A percentile compares a stretch with the other conserved stretches of the same genome.
Conservation (phyloP, 2,888 invertebrate species). For the Lacanobia wlatinum region DNA sequence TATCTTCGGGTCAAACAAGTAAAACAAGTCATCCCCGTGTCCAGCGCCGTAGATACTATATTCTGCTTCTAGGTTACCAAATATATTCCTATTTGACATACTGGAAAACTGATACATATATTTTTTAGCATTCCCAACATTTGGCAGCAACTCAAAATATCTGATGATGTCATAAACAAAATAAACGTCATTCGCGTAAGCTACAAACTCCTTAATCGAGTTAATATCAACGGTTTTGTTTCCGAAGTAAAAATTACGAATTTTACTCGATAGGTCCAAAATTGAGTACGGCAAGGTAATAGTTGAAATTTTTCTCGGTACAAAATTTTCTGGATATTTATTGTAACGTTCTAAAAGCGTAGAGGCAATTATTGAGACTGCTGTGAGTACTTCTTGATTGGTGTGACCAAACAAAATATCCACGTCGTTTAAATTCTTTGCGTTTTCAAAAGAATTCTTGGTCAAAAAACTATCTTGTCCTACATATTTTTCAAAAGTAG, state of each 20-base stretch:
- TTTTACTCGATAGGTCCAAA: constrained; percentile 23
- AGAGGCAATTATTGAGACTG: too few species aligned
- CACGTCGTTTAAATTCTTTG: too few species aligned
- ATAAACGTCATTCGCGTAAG: constrained; percentile 13
- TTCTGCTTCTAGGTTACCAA: constrained; percentile 16
- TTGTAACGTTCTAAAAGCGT: too few species aligned
- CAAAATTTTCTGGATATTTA: too few species aligned
- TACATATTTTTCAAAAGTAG: too few species aligned
- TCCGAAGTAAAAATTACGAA: constrained; percentile 33
- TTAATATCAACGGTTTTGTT: constrained; percentile 22
- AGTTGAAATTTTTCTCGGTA: too few species aligned
- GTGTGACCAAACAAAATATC: too few species aligned
- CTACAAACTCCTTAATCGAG: constrained; percentile 11
- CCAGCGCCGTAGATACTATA: constrained; percentile 27
- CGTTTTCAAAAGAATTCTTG: too few species aligned
- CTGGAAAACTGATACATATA: constrained; percentile 23
- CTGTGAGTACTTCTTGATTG: too few species aligned
- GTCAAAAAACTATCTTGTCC: too few species aligned
- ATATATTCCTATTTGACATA: constrained; percentile 27
- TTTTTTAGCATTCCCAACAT: constrained; percentile 4
- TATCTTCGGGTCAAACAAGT: constrained; percentile 26
- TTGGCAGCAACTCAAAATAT: constrained; percentile 14
- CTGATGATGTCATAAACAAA: constrained; percentile 13
- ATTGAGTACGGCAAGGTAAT: not conserved
- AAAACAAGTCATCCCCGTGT: constrained; percentile 17